Evolutionary conservation across 2,113 vertebrate genomes (phyloP).

Genomic region (Takifugu bimaculatus): DNA sequence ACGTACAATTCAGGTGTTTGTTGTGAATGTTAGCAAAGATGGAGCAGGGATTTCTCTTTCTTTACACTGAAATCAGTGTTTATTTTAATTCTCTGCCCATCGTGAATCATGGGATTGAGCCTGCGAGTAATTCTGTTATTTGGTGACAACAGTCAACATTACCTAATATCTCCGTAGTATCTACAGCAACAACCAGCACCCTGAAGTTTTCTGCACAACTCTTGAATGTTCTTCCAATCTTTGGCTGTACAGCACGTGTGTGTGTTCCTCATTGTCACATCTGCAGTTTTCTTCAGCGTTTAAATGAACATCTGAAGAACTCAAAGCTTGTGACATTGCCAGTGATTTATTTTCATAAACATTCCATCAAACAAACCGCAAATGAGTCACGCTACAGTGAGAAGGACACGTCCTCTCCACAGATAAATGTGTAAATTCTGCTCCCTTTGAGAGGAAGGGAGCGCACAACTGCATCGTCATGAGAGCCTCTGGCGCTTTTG

Average conservation of each 20-base stretch:
- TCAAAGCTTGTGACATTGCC: too few species aligned
- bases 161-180: not conserved
- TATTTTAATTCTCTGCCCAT: too few species aligned
- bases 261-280: not conserved
- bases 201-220: not conserved
- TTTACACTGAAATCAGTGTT: too few species aligned
- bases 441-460: not conserved
- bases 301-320: too few species aligned
- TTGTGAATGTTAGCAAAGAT: too few species aligned
- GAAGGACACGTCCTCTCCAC: constrained; percentile 8
- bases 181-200: constrained; percentile 20
- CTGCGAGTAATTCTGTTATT: constrained; percentile 4
- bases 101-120: too few species aligned
- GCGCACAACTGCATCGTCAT: not conserved
- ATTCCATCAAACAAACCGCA: constrained; percentile 44
- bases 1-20: too few species aligned
- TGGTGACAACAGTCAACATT: not conserved
- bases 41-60: too few species aligned
- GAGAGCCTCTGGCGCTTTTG: constrained; percentile 16
- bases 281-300: too few species aligned
- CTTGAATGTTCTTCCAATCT: too few species aligned
- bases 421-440: constrained; percentile 8
- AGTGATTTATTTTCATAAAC: constrained; percentile 15
- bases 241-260: not conserved
- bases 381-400: not conserved